Evolutionary conservation across 2,888 invertebrate species (phyloP), one percentile per base, ranked within the genome.

Genomic region (Masnerella sp.): DNA sequence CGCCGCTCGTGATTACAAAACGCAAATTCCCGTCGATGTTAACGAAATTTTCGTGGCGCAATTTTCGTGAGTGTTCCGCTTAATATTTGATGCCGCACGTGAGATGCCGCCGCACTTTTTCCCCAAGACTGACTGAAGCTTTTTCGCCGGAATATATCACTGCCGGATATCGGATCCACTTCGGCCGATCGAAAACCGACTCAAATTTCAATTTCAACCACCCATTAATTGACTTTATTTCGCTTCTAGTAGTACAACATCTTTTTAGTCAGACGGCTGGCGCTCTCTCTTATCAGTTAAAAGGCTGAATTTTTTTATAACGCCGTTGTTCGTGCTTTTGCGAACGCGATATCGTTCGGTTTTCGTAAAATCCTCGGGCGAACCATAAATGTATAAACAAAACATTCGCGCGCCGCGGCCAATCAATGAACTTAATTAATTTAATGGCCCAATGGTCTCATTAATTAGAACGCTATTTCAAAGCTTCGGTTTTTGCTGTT

Each of bases 81-180:
- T 67, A 65, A 72, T 72, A 65, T 72, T 72, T 72, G 67, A 72
- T 72, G 40, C 9, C 62, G 62, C 58, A 73, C 73, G 68, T 73
- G 73, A 40, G 73, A 73, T 61, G 71, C 52, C 12, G 20, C 51
- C 43, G 20, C 5, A 36, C 52, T 68, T 67, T 73, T 73, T 71
- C 45, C 58, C 58, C 67, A 62, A 73, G 68, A 40, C 68, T 62
- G 62, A 73, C 62, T 45, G 73, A 59, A 40, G 61, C 56, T 45
- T 52, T 42, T 34, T 42, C 73, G 58, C 42, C 36, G 32, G 17
- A 64, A 64, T 68, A 47, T 51, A 64, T 64, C 64, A 45, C 61
- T 20, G 56, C 43, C 20, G 20, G 45, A 25, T 38, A 61, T 61
- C 47, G 42, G 17, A 62, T 56, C 42, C 45, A 49, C 52, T 49